Conservation (phyloP, 2,113 vertebrate species). For the Oophaga pumilio region DNA sequence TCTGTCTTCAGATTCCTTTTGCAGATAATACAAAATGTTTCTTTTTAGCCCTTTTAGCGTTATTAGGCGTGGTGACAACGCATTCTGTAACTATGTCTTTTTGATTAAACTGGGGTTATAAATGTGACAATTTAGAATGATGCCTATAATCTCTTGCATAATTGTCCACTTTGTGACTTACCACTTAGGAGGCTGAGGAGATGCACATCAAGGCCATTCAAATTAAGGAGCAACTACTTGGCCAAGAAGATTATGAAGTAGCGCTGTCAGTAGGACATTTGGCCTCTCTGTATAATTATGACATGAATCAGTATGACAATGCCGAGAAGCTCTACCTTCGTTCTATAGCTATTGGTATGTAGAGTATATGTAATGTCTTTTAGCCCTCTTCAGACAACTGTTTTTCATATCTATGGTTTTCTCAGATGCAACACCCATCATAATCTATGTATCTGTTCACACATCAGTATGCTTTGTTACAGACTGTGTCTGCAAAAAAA, state of each 20-base stretch:
- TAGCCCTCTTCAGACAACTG: not conserved
- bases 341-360: slow-evolving; percentile 94
- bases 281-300: slow-evolving; percentile 98
- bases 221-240: slow-evolving; percentile 97
- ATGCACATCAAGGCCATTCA: slow-evolving; percentile 99
- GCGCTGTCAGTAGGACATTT: slow-evolving; percentile 96
- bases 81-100: not conserved
- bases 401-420: too few species aligned
- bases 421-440: too few species aligned
- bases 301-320: slow-evolving; percentile 98
- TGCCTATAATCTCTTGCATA: not conserved
- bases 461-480: too few species aligned
- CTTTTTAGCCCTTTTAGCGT: too few species aligned
- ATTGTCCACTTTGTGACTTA: not conserved
- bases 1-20: not conserved
- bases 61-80: not conserved
- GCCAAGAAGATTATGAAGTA: slow-evolving; percentile 98
- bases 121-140: not conserved
- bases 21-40: too few species aligned
- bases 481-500: too few species aligned
- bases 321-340: slow-evolving; percentile 96
- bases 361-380: not conserved
- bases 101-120: not conserved
- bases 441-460: too few species aligned
- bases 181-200: slow-evolving; percentile 91